phyloP scores from a whole-genome alignment of 37 sponge, comb jelly and placozoan species.

The Hormiphora californensis region DNA sequence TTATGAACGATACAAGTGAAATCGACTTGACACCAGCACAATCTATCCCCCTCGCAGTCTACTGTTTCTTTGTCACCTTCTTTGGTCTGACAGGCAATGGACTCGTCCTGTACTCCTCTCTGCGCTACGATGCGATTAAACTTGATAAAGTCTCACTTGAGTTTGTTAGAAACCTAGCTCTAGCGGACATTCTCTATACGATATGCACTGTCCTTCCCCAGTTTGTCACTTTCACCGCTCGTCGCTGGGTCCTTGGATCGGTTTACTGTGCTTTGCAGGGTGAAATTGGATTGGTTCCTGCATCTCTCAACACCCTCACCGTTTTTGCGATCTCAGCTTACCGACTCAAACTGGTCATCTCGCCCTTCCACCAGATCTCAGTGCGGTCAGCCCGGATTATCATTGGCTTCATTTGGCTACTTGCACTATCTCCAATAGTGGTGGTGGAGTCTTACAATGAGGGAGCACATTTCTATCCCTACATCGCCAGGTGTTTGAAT shows the following conservation, averaged over 20 bases:
- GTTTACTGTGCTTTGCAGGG: background rate
- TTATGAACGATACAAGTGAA: too few relatives aligned
- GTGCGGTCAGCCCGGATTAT: background rate
- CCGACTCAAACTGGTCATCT: background rate
- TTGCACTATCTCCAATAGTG: too few relatives aligned
- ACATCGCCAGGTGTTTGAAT: too few relatives aligned
- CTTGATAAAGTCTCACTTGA: conserved; percentile 11
- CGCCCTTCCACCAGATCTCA: background rate
- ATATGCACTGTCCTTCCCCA: background rate
- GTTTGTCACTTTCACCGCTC: background rate
- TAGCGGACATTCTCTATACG: background rate
- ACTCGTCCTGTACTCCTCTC: background rate
- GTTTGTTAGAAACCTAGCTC: background rate
- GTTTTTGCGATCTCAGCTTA: background rate
- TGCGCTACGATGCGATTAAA: background rate
- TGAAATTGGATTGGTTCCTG: background rate
- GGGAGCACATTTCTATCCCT: too few relatives aligned
- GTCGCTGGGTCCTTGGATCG: background rate
- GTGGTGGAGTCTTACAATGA: too few relatives aligned
- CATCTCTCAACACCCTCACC: background rate
- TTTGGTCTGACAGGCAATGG: background rate
- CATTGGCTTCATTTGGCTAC: background rate
- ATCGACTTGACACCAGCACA: too few relatives aligned
- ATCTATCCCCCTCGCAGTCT: background rate
- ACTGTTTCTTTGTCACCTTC: background rate